Percentiles rank a stretch among this genome's conserved stretches.
Evolutionary conservation across 2,888 invertebrate genomes (phyloP).

Genomic region (Ethmia dodecea): DNA sequence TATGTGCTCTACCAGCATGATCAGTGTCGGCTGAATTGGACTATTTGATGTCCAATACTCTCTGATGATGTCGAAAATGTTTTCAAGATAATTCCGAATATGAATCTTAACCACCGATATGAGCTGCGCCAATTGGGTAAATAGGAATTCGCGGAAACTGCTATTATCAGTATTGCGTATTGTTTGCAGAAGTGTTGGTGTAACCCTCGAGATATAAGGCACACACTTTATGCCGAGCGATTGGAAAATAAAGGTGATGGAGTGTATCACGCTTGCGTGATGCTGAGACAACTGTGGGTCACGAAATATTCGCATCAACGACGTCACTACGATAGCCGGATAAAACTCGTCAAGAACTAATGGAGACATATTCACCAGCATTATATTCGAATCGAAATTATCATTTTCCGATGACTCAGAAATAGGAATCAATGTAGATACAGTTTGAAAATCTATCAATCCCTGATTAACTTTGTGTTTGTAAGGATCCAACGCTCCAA

Average conservation of each 20-base stretch:
- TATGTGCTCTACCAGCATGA: constrained; percentile 94
- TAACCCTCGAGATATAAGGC: constrained; percentile 93
- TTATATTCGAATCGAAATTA: constrained; percentile 80
- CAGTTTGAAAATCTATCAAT: constrained; percentile 90
- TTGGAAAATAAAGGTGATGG: constrained; percentile 97
- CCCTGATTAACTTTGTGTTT: constrained; percentile 97
- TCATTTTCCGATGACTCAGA: constrained; percentile 82
- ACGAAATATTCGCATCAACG: constrained; percentile 94
- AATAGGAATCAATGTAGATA: constrained; percentile 88
- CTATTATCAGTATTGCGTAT: constrained; percentile 89
- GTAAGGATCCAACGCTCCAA: constrained; percentile 99
- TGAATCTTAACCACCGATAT: constrained; percentile 98
- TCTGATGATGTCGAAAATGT: constrained; percentile 94
- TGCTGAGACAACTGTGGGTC: constrained; percentile 94
- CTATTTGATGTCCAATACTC: constrained; percentile 95
- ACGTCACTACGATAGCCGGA: constrained; percentile 96
- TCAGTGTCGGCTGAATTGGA: constrained; percentile 91
- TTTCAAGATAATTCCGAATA: constrained; percentile 95
- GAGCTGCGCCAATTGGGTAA: constrained; percentile 94
- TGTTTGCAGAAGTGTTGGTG: constrained; percentile 92
- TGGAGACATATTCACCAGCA: constrained; percentile 95
- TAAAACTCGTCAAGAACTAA: constrained; percentile 96
- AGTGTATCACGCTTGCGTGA: constrained; percentile 96
- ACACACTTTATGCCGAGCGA: constrained; percentile 96
- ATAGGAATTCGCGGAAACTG: constrained; percentile 93